Evolutionary conservation across 2,797 vertebrate genomes (phyloP).

Genomic region (Hirundo rustica): DNA sequence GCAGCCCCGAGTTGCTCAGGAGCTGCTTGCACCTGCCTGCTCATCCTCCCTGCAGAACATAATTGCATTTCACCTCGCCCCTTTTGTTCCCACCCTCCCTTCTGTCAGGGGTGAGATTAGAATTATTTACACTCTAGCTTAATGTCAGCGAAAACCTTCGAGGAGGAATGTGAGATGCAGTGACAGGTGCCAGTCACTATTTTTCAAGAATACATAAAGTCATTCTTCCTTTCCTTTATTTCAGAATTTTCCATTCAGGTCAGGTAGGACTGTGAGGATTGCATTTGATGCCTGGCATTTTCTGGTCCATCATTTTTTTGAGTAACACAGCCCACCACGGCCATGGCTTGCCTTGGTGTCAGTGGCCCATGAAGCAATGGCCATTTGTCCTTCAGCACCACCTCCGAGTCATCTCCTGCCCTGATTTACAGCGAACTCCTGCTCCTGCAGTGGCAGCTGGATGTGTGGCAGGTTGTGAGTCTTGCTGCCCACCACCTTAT

Average conservation of each 20-base stretch:
- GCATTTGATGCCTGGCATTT: not conserved
- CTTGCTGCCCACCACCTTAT: slow-evolving; percentile 28
- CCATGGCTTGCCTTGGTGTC: not conserved
- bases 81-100: not conserved
- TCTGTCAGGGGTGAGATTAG: not conserved
- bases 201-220: not conserved
- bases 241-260: not conserved
- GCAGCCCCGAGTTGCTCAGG: not conserved
- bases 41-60: not conserved
- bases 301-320: not conserved
- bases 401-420: not conserved
- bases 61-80: not conserved
- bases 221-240: not conserved
- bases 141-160: not conserved
- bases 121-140: not conserved
- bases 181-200: slow-evolving; percentile 8
- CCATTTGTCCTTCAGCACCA: slow-evolving; percentile 50
- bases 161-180: not conserved
- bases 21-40: not conserved
- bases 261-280: not conserved
- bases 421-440: not conserved
- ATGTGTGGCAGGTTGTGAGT: slow-evolving; percentile 50
- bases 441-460: not conserved
- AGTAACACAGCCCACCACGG: not conserved
- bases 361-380: slow-evolving; percentile 48